phyloP scores from a whole-genome alignment of 2,797 vertebrate genomes.

The Heteromormyrus szaboi region DNA sequence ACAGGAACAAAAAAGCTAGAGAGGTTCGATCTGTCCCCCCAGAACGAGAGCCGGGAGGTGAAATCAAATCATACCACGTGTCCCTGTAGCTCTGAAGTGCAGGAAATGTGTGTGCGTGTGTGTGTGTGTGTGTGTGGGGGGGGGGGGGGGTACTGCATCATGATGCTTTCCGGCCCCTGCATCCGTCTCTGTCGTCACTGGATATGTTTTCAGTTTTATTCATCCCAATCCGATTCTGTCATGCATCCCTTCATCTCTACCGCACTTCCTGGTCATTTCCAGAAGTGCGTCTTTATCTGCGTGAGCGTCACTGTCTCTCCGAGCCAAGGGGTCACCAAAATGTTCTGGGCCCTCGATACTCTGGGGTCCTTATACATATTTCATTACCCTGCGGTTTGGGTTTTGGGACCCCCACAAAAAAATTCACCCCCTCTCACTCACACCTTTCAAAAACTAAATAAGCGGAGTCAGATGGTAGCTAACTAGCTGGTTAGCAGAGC shows the following conservation, averaged over 20 bases:
- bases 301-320: neutral
- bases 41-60: neutral
- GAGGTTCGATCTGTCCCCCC: neutral
- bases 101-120: neutral
- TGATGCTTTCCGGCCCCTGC: neutral
- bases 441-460: neutral
- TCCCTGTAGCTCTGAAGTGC: neutral
- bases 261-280: neutral
- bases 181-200: neutral
- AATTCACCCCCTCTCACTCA: neutral
- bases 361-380: neutral
- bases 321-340: neutral
- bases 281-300: neutral
- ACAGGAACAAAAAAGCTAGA: neutral
- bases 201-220: neutral
- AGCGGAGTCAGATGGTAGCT: neutral
- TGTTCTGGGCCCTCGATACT: neutral
- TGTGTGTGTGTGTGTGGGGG: neutral
- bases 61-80: neutral
- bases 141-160: neutral
- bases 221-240: neutral
- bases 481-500: neutral
- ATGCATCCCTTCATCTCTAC: neutral
- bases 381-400: neutral
- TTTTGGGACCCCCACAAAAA: neutral